A percentile compares a stretch with the other conserved stretches of the same genome.
phyloP scores from a whole-genome alignment of 92 coral and sea anemone species.

The Parazoanthus darwini region DNA sequence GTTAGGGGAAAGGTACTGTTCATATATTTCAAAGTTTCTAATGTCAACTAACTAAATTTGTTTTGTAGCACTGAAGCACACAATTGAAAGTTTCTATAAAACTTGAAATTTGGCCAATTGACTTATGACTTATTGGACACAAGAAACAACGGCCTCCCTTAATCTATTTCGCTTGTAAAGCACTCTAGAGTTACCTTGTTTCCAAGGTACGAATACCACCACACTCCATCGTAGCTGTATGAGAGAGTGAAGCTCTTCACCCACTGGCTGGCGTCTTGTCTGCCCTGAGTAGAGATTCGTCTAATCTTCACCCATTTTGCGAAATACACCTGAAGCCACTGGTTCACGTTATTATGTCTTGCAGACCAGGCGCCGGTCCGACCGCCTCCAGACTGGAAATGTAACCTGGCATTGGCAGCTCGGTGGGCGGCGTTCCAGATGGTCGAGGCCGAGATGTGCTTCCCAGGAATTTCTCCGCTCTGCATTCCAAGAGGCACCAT shows the following conservation, averaged over 20 bases:
- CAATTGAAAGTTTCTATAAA: no score
- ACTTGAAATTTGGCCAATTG: no score
- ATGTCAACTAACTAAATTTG: no score
- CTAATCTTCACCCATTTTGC: constrained; percentile 5
- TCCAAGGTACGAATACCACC: not conserved
- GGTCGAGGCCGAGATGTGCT: not conserved
- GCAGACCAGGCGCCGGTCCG: not conserved
- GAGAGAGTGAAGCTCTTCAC: not conserved
- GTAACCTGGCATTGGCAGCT: not conserved
- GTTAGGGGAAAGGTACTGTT: no score
- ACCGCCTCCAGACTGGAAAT: no score
- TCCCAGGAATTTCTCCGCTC: not conserved
- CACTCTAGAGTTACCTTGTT: not conserved
- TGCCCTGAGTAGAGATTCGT: not conserved
- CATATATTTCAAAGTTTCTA: no score
- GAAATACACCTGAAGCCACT: not conserved
- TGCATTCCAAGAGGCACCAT: not conserved
- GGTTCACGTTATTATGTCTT: not conserved
- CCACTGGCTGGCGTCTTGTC: constrained; percentile 1
- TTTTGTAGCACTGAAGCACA: no score
- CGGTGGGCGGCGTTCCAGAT: not conserved
- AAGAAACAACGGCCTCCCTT: no score
- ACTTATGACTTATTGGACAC: no score
- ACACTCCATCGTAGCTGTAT: constrained; percentile 18
- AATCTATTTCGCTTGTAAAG: no score